Evolutionary conservation across 2,797 vertebrate species (phyloP).

Genomic region (Danio choprae): DNA sequence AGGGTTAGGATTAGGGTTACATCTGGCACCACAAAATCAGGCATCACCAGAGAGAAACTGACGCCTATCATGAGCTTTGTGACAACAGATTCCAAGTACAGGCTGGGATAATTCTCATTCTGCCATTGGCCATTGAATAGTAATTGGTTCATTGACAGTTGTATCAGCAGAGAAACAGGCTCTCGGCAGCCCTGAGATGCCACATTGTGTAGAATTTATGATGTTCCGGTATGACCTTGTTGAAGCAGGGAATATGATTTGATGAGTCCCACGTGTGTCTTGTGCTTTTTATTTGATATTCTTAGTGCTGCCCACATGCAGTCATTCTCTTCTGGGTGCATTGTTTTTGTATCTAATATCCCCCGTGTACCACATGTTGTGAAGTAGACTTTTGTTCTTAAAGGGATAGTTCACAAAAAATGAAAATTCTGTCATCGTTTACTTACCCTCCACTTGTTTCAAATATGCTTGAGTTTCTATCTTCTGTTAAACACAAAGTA

Average conservation of each 20-base stretch:
- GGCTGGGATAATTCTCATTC: conserved; percentile 7
- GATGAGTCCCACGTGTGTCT: conserved; percentile 40
- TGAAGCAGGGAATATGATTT: conserved; percentile 21
- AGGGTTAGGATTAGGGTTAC: too few relatives aligned
- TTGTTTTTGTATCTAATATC: conserved; percentile 13
- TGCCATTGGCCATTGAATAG: conserved; percentile 31
- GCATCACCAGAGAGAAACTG: background rate
- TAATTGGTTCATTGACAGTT: conserved; percentile 38
- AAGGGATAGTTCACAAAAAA: too few relatives aligned
- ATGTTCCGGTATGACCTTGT: background rate
- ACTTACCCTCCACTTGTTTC: too few relatives aligned
- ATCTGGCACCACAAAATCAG: background rate
- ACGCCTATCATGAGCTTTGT: background rate
- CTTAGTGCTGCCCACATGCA: conserved; percentile 20
- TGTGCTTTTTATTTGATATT: conserved; percentile 37
- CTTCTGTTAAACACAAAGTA: too few relatives aligned
- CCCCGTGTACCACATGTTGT: background rate
- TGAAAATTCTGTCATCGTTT: too few relatives aligned
- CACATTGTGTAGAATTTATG: conserved; percentile 49
- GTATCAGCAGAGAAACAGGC: conserved; percentile 11
- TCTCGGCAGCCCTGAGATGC: conserved; percentile 16
- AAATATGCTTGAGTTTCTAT: too few relatives aligned
- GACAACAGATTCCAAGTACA: conserved; percentile 14
- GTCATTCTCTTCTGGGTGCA: background rate
- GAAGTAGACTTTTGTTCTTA: conserved; percentile 6